Evolutionary conservation across 2,888 invertebrate species (phyloP), one percentile per base, ranked within the genome.

Genomic region (Lasioglossum pauxillum): DNA sequence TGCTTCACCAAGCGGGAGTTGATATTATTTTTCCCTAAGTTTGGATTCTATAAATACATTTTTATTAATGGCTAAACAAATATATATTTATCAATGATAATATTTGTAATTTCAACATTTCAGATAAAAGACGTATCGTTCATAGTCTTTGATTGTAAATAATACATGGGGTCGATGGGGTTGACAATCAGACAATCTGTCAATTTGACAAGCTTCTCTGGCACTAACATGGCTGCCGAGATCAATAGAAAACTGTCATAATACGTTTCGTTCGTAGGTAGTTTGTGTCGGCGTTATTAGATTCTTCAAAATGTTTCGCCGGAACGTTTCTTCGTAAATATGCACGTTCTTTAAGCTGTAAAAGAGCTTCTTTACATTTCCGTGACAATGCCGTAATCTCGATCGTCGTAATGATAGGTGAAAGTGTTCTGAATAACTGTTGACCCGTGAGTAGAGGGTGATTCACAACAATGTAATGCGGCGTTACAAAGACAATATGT

Each of bases 241-340:
- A 94, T 94, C 94, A 88, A 94, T 94, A 94, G 88, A 87, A 80
- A 90, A 90, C 89, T 91, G 90, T 91, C 91, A 89, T 89, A 83
- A 91, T 90, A 89, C 80, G 83, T 85, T 91, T 91, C 87, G 80
- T 67, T 84, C 69, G 75, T 64, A 53, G 23, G 8, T 53, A 75
- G 27, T 53, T 76, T n/a, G 67, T 80, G 67, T 80, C 49, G 72
- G 76, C 77, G 75, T 77, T 82, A 81, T 82, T 78, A 82, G 49
- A 76, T 86, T 84, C 78, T 82, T 46, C 23, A 75, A 80, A 41
- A 83, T 89, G 82, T 78, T 76, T 82, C 23, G 64, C 3, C 49
- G 23, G n/a, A 41, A 16, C 23, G 27, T 31, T 78, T 69, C 73
- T 60, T 75, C 23, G 27, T 83, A 69, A 87, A 81, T 19, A 69